Evolutionary conservation across 2,797 vertebrate genomes (phyloP).

Genomic region (Aldrovandia affinis): DNA sequence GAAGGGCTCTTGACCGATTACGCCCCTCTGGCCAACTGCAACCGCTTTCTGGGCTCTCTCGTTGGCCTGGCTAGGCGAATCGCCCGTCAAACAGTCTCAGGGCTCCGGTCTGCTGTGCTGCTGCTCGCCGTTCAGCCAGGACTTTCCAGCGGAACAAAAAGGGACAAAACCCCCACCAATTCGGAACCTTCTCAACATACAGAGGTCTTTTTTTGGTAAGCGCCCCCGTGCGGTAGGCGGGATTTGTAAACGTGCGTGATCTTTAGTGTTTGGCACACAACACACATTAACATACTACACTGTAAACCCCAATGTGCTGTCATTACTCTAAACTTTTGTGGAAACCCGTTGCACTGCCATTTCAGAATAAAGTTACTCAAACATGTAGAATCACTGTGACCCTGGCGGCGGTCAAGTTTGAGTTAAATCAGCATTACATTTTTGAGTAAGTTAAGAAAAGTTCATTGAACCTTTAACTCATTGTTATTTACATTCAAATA

Average conservation of each 20-base stretch:
- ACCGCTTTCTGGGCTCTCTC: conserved; percentile 30
- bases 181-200: conserved; percentile 67
- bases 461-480: too few relatives aligned
- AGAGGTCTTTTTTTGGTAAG: conserved; percentile 56
- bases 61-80: conserved; percentile 41
- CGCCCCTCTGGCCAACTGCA: conserved; percentile 30
- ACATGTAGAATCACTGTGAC: too few relatives aligned
- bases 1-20: conserved; percentile 44
- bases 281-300: too few relatives aligned
- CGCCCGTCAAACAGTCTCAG: conserved; percentile 47
- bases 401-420: too few relatives aligned
- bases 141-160: conserved; percentile 73
- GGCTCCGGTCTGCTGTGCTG: conserved; percentile 60
- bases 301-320: too few relatives aligned
- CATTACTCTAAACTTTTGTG: too few relatives aligned
- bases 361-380: too few relatives aligned
- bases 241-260: conserved; percentile 42
- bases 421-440: too few relatives aligned
- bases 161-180: conserved; percentile 69
- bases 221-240: conserved; percentile 59
- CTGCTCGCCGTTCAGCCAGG: conserved; percentile 70
- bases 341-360: too few relatives aligned
- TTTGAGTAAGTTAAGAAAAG: too few relatives aligned
- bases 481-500: too few relatives aligned
- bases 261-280: neutral